Base-by-base conservation (phyloP, 2,888 invertebrate species). In the Eupithecia subfuscata region DNA sequence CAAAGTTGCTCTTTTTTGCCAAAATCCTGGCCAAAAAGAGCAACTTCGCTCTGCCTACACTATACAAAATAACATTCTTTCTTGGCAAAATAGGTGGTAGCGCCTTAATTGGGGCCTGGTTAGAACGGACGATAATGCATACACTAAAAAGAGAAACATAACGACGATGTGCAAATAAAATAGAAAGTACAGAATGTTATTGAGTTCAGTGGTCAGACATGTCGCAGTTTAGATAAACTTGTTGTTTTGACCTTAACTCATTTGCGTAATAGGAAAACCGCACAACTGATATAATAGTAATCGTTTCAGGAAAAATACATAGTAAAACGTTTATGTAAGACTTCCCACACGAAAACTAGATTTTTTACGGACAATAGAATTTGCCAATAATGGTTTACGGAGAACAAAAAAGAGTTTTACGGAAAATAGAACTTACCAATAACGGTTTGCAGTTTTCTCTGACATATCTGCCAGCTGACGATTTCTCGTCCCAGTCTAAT, bases 401-500 rank as follows among this genome's bases (percentile, higher is more conserved):
- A 16, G 9, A 30, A 30, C 14, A 1, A 4, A 69, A 52, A 14
- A 30, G 2, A 70, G n/a, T 65, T 14, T 48, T 3, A 48, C 2
- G n/a, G n/a, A 48, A 48, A 74, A 67, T 64, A 48, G 9, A 56
- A 95, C 96, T 96, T 93, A 98, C 98, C 95, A 97, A 95, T 84
- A 99, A 95, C 74, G 99, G 99, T 96, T 99, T 99, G 95, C 99
- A 99, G 92, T 99, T 99, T 91, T 99, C 99, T 86, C 99, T 96
- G 64, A 99, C 99, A 90, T 99, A 99, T 95, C 99, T 97, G 73
- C 99, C 99, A 77, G 99, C 98, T 71, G 98, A 98, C 88, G 98
- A 98, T 90, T 98, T 98, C 84, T 98, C 98, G 90, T 99, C 99
- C 99, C 99, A 99, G 93, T 99, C 99, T 88, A 99, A 96, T 95